A percentile compares a stretch with the other conserved stretches of the same genome.
phyloP scores from a whole-genome alignment of 1,140 invertebrate genomes.

The Leptonema lineaticorne region DNA sequence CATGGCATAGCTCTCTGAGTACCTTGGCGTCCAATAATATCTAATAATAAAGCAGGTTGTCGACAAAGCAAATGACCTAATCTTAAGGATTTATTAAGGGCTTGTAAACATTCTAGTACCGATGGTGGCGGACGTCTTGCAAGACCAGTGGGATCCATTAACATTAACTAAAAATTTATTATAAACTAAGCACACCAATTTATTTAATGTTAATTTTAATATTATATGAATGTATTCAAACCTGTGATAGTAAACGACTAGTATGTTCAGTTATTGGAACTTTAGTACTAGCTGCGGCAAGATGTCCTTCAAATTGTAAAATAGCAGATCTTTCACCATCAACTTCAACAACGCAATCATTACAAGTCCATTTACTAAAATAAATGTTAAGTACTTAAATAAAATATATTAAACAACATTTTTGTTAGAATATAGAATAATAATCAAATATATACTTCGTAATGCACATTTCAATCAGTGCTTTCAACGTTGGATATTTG shows the following conservation, averaged over 20 bases:
- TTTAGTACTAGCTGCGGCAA: constrained; percentile 83
- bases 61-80: constrained; percentile 91
- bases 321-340: constrained; percentile 57
- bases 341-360: constrained; percentile 43
- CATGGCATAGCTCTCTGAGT: constrained; percentile 94
- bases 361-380: constrained; percentile 50
- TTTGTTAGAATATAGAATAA: neutral
- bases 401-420: neutral
- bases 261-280: constrained; percentile 88
- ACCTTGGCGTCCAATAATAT: constrained; percentile 88
- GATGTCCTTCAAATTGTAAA: constrained; percentile 88
- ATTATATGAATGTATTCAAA: constrained; percentile 46
- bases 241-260: constrained; percentile 80
- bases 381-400: constrained; percentile 50
- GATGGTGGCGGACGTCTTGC: constrained; percentile 75
- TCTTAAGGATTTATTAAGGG: constrained; percentile 74
- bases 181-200: constrained; percentile 7
- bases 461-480: constrained; percentile 96
- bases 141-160: constrained; percentile 81
- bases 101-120: constrained; percentile 79
- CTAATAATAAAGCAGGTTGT: constrained; percentile 88
- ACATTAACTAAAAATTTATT: constrained; percentile 60
- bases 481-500: constrained; percentile 88
- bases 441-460: constrained; percentile 81
- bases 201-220: neutral